phyloP scores from a whole-genome alignment of 1,140 invertebrate species.

The Brachionus manjavacas region DNA sequence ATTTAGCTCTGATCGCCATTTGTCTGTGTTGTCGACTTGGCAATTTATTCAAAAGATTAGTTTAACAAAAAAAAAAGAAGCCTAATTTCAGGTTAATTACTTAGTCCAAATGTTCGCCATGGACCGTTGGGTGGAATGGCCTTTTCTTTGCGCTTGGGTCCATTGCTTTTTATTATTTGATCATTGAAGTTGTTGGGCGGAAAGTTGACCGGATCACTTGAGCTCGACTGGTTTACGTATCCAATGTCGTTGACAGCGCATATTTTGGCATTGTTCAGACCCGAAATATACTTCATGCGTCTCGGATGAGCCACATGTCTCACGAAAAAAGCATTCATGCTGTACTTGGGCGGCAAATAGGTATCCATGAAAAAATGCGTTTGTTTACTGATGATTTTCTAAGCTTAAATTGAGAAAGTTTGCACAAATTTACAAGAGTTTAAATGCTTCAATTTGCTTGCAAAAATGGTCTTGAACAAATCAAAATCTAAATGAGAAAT shows the following conservation, averaged over 20 bases:
- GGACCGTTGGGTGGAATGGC: constrained; percentile 47
- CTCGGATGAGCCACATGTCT: constrained; percentile 55
- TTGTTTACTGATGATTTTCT: not conserved
- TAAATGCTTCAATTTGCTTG: not conserved
- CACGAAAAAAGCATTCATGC: constrained; percentile 55
- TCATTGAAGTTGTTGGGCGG: constrained; percentile 53
- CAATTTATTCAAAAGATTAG: no score
- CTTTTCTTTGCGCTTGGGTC: constrained; percentile 47
- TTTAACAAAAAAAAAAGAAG: not conserved
- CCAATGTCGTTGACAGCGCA: constrained; percentile 56
- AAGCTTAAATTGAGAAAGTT: not conserved
- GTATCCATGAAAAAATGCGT: constrained; percentile 6
- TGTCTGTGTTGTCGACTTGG: constrained; percentile 37
- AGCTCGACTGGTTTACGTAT: constrained; percentile 50
- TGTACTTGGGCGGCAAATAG: constrained; percentile 46
- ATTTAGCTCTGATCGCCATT: constrained; percentile 21
- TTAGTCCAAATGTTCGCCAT: constrained; percentile 48
- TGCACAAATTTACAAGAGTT: not conserved
- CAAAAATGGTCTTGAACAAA: not conserved
- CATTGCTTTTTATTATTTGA: constrained; percentile 47
- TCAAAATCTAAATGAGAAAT: not conserved
- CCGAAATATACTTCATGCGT: constrained; percentile 55
- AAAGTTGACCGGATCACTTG: constrained; percentile 47
- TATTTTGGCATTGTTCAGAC: constrained; percentile 55
- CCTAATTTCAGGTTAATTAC: constrained; percentile 45